A percentile compares a stretch with the other conserved stretches of the same genome.
Conservation (phyloP, 2,888 invertebrate genomes). For the Nineta flava region DNA sequence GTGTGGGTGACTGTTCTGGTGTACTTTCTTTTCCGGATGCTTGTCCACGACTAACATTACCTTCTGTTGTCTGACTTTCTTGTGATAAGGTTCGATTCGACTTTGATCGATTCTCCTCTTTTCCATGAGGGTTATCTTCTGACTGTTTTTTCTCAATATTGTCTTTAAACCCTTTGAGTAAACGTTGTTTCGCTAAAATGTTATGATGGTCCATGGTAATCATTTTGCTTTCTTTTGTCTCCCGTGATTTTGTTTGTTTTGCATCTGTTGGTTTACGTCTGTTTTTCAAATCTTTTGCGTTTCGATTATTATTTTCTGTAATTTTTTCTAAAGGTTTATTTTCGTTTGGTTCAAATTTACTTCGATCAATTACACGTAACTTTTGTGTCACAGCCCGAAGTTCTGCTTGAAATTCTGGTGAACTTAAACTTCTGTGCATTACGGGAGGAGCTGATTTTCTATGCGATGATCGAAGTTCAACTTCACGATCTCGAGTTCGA, state of each 20-base stretch:
- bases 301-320: slow-evolving; percentile 4
- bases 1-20: slow-evolving; percentile 39
- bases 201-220: slow-evolving; percentile 7
- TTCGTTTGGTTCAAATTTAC: slow-evolving; percentile 14
- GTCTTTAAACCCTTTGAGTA: slow-evolving; percentile 5
- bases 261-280: slow-evolving; percentile 22
- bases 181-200: slow-evolving; percentile 3
- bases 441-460: slow-evolving; percentile 21
- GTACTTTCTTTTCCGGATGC: slow-evolving; percentile 47
- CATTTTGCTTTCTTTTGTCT: slow-evolving; percentile 27
- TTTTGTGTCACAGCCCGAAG: slow-evolving; percentile 27
- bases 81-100: slow-evolving; percentile 4
- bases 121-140: neutral
- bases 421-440: slow-evolving; percentile 28
- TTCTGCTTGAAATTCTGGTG: slow-evolving; percentile 37
- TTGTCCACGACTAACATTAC: slow-evolving; percentile 32
- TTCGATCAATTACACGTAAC: slow-evolving; percentile 15
- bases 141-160: slow-evolving; percentile 4
- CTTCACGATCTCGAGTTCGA: slow-evolving; percentile 11
- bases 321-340: slow-evolving; percentile 1
- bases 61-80: slow-evolving; percentile 13
- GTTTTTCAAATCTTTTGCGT: slow-evolving; percentile 4
- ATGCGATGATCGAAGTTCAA: slow-evolving; percentile 12
- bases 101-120: slow-evolving; percentile 1
- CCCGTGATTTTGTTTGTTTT: slow-evolving; percentile 29